Percentiles rank a stretch among this genome's conserved stretches.
These are phyloP conservation scores for Florisuga fusca DNA, from an alignment of 2,797 vertebrate species.

Conservation along the genomic window DNA sequence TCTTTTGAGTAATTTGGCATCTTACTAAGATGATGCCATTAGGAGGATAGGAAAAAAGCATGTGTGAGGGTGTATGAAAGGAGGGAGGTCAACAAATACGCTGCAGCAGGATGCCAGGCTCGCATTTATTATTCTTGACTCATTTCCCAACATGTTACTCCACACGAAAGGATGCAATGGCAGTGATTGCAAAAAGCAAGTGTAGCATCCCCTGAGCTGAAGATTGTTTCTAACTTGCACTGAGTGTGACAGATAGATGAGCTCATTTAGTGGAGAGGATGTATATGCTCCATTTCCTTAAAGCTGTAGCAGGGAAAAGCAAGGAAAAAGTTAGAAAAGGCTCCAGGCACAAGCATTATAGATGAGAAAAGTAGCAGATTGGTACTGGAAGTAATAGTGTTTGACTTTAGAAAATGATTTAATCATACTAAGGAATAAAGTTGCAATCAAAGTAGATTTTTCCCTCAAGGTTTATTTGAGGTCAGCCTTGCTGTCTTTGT, in stretches of 20 bases:
- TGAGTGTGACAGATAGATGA: not conserved
- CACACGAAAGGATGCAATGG: not conserved
- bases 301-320: not conserved
- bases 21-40: not conserved
- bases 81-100: not conserved
- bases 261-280: not conserved
- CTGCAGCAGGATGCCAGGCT: not conserved
- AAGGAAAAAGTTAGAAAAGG: not conserved
- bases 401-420: not conserved
- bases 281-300: not conserved
- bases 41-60: not conserved
- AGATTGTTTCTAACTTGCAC: not conserved
- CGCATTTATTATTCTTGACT: slow-evolving; percentile 22
- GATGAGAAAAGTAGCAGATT: not conserved
- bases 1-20: not conserved
- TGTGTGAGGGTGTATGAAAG: not conserved
- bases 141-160: not conserved
- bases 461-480: not conserved
- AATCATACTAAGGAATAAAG: not conserved
- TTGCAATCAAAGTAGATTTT: fast-evolving
- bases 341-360: not conserved
- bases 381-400: not conserved
- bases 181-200: not conserved
- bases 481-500: not conserved
- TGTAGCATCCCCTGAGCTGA: not conserved